Evolutionary conservation across 2,888 invertebrate species (phyloP).

Genomic region (Drosophila demipolita): DNA sequence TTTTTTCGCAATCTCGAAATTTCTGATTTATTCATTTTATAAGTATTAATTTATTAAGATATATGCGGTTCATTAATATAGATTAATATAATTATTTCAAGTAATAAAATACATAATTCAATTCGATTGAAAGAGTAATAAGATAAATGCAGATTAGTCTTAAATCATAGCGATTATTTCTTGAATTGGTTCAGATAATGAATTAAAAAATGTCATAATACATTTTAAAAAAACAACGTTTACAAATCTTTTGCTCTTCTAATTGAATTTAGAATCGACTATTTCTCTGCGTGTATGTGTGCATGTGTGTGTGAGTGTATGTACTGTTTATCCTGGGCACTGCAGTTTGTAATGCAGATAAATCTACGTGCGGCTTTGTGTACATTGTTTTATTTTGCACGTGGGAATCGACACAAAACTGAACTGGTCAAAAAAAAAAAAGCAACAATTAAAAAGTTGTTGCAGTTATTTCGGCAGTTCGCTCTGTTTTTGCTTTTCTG

Average conservation of each 20-base stretch:
- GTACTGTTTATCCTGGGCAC: slow-evolving; percentile 51
- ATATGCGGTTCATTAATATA: not conserved
- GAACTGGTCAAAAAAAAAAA: slow-evolving; percentile 41
- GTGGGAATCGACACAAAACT: slow-evolving; percentile 66
- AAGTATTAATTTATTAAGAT: not conserved
- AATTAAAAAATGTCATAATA: not conserved
- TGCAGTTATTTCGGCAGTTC: slow-evolving; percentile 44
- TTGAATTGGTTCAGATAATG: not conserved
- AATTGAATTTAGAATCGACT: not conserved
- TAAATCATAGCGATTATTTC: not conserved
- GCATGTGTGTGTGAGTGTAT: slow-evolving; percentile 27
- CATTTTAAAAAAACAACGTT: not conserved
- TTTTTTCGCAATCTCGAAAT: not conserved
- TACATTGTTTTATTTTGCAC: slow-evolving; percentile 76
- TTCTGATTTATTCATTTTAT: not conserved
- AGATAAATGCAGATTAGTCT: not conserved
- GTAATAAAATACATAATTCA: too few species aligned
- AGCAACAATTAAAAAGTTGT: slow-evolving; percentile 21
- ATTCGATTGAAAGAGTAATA: not conserved
- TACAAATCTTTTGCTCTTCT: not conserved
- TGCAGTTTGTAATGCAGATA: slow-evolving; percentile 67
- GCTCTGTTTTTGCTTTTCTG: slow-evolving; percentile 27
- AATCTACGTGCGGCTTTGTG: slow-evolving; percentile 62
- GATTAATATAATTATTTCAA: too few species aligned
- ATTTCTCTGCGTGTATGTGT: slow-evolving; percentile 18